phyloP scores from a whole-genome alignment of 2,888 invertebrate genomes.

The Dilophus febrilis region DNA sequence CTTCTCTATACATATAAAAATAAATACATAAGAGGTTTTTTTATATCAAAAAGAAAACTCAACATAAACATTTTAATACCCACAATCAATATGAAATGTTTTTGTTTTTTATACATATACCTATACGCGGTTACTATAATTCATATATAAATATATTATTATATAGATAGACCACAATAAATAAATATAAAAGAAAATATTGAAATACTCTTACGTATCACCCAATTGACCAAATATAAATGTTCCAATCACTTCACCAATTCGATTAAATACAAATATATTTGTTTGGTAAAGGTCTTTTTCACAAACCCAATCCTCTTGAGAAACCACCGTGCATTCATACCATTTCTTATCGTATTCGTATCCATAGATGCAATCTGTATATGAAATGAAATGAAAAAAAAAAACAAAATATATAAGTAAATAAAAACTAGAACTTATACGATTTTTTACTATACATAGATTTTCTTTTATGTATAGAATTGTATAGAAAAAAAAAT shows the following conservation, averaged over 20 bases:
- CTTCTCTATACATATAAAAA: no score
- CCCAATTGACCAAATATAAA: slow-evolving; percentile 38
- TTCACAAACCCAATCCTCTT: slow-evolving; percentile 39
- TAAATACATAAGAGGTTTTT: no score
- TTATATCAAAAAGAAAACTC: no score
- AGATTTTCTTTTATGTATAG: no score
- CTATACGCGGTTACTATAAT: no score
- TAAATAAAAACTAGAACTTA: slow-evolving; percentile 1
- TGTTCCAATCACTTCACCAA: slow-evolving; percentile 37
- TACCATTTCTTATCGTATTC: slow-evolving; percentile 38
- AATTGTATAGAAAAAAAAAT: no score
- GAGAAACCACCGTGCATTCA: slow-evolving; percentile 31
- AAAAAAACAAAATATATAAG: slow-evolving; percentile 7
- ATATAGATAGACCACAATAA: background rate
- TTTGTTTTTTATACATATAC: no score
- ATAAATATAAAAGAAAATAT: slow-evolving; percentile 1
- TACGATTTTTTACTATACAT: no score
- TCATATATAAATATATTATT: no score
- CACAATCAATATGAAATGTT: background rate
- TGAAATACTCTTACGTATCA: slow-evolving; percentile 31
- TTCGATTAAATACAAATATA: slow-evolving; percentile 33
- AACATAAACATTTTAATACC: no score
- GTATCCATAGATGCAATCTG: slow-evolving; percentile 37
- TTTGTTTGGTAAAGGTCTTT: slow-evolving; percentile 35
- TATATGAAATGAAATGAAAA: slow-evolving; percentile 9